phyloP scores from a whole-genome alignment of 2,113 vertebrate species.

The Prunella fulvescens region DNA sequence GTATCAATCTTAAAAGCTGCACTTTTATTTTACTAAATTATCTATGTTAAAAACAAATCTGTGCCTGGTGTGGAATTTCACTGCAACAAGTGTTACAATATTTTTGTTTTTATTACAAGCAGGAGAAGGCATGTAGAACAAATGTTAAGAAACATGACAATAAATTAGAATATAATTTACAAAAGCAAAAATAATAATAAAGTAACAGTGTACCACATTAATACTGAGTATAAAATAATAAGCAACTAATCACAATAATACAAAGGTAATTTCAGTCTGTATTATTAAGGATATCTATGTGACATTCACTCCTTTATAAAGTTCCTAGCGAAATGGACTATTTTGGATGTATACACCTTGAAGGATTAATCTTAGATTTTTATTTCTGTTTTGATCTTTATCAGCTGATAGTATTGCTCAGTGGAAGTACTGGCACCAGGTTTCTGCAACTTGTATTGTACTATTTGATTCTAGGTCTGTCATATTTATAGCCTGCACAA shows the following conservation, averaged over 20 bases:
- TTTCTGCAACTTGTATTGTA: slow-evolving; percentile 24
- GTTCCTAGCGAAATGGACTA: slow-evolving; percentile 67
- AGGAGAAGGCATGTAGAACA: slow-evolving; percentile 88
- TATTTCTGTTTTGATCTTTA: slow-evolving; percentile 38
- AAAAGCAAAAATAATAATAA: slow-evolving; percentile 86
- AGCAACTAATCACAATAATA: slow-evolving; percentile 92
- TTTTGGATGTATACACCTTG: slow-evolving; percentile 51
- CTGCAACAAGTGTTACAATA: slow-evolving; percentile 87
- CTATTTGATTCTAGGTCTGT: slow-evolving; percentile 18
- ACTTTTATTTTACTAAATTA: slow-evolving; percentile 89
- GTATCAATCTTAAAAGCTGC: slow-evolving; percentile 81
- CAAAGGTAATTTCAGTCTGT: slow-evolving; percentile 82
- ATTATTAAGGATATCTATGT: slow-evolving; percentile 87
- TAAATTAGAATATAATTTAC: slow-evolving; percentile 99
- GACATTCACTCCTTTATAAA: slow-evolving; percentile 87
- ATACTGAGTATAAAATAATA: slow-evolving; percentile 98
- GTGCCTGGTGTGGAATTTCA: slow-evolving; percentile 84
- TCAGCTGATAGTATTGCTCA: slow-evolving; percentile 61
- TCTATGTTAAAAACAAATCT: slow-evolving; percentile 85
- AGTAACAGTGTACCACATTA: slow-evolving; percentile 99
- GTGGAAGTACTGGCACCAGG: slow-evolving; percentile 7
- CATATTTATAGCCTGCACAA: slow-evolving; percentile 13
- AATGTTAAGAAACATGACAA: slow-evolving; percentile 92
- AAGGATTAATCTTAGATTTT: slow-evolving; percentile 55
- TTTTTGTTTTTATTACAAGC: slow-evolving; percentile 85